Conservation (phyloP, 2,797 vertebrate species). For the Syncerus caffer region DNA sequence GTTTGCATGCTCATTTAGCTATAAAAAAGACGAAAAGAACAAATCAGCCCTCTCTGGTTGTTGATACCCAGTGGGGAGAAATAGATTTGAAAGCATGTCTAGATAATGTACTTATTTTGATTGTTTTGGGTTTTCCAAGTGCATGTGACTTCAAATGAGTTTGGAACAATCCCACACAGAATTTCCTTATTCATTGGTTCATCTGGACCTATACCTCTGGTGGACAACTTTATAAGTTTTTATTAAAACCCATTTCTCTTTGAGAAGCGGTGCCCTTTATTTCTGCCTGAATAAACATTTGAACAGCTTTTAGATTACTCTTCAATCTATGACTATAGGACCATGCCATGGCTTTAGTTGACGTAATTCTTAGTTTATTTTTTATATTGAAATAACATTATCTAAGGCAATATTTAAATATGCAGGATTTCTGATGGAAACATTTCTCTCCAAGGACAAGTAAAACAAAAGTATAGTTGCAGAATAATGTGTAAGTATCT, state of each 20-base stretch:
- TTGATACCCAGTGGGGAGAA: conserved; percentile 42
- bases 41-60: conserved; percentile 24
- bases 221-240: conserved; percentile 61
- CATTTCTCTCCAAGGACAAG: conserved; percentile 28
- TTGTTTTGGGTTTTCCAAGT: conserved; percentile 56
- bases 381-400: conserved; percentile 51
- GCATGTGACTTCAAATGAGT: conserved; percentile 28
- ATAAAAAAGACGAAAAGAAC: conserved; percentile 56
- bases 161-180: conserved; percentile 36
- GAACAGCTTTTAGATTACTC: conserved; percentile 47
- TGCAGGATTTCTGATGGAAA: conserved; percentile 13
- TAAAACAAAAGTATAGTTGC: conserved; percentile 26
- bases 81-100: conserved; percentile 49
- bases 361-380: neutral
- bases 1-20: conserved; percentile 60
- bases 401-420: conserved; percentile 41
- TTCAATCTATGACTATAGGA: conserved; percentile 34
- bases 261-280: conserved; percentile 49
- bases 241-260: conserved; percentile 58
- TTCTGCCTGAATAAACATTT: conserved; percentile 58
- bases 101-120: conserved; percentile 60
- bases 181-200: conserved; percentile 47
- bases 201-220: conserved; percentile 11
- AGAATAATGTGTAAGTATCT: conserved; percentile 41
- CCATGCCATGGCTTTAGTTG: conserved; percentile 27